A percentile compares a stretch with the other conserved stretches of the same genome.
phyloP scores from a whole-genome alignment of 2,797 vertebrate genomes.

The Cyprinodon diabolis region DNA sequence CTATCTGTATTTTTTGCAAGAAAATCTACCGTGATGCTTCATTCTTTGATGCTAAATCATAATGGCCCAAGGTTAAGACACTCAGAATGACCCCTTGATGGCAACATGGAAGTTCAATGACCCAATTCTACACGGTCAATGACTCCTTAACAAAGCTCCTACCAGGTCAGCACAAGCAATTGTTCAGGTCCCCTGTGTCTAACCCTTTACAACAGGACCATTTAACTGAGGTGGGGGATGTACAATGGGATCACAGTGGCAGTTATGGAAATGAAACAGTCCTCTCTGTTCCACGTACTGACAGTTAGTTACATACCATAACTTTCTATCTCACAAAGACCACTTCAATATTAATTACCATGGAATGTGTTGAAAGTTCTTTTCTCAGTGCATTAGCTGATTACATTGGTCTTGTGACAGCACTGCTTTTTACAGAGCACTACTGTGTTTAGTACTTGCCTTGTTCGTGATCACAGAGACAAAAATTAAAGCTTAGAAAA shows the following conservation, averaged over 20 bases:
- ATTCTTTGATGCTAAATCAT: constrained; percentile 19
- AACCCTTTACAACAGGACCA: constrained; percentile 27
- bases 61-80: constrained; percentile 29
- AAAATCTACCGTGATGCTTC: not conserved
- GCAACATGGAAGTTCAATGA: constrained; percentile 50
- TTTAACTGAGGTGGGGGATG: constrained; percentile 14
- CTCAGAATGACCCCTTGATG: constrained; percentile 26
- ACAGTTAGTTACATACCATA: constrained; percentile 15
- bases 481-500: constrained; percentile 6
- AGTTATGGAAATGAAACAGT: constrained; percentile 30
- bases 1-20: not conserved
- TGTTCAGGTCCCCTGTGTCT: constrained; percentile 25
- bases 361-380: constrained; percentile 31
- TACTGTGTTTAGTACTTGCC: constrained; percentile 15
- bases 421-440: constrained; percentile 26
- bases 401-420: constrained; percentile 33
- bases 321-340: constrained; percentile 39
- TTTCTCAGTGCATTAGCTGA: constrained; percentile 21
- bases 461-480: constrained; percentile 21
- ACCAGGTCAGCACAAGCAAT: constrained; percentile 35
- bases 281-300: constrained; percentile 7
- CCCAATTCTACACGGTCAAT: constrained; percentile 41
- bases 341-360: constrained; percentile 24
- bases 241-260: not conserved
- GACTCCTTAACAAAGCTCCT: constrained; percentile 50